Evolutionary conservation across 2,797 vertebrate species (phyloP), one percentile per base, ranked within the genome.

Genomic region (Enteromius anoplus): DNA sequence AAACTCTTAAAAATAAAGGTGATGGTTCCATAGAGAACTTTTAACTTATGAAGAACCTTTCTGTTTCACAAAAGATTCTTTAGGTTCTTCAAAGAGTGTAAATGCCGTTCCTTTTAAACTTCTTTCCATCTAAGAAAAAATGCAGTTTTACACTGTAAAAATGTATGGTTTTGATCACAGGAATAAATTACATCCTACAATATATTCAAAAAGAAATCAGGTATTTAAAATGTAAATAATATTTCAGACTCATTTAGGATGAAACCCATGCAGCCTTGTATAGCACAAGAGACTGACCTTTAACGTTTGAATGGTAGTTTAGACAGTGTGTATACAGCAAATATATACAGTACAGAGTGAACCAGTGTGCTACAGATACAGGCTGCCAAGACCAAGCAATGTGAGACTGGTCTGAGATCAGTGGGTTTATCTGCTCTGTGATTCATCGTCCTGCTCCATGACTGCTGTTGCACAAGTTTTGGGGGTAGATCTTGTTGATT

Each of bases 401-500:
- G 5, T 9, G 32, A 75, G 34, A 75, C 21, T 17, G 23, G 21
- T 37, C 23, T 75, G 34, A 42, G 73, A 75, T 37, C 3, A 6
- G n/a, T 60, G 51, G 2, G 34, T 37, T 75, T 60, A 42, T 75
- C 73, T 26, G 34, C 53, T 75, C 32, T 66, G 70, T 66, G 75
- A 65, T 60, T 51, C 51, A 60, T 21, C n/a, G 19, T 17, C 65
- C 23, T n/a, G 37, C 55, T 64, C 29, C 42, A 45, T 9, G 58
- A 15, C 60, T 75, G 37, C 51, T 47, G 70, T 75, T 70, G 49
- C 42, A 77, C 51, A 80, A 10, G 37, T n/a, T 15, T n/a, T 11
- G 19, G 23, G 69, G 75, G 69, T 70, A 53, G 66, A 51, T 58
- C 49, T 78, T 23, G 70, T 77, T 78, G 53, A 71, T 82, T 87